Base-by-base conservation (phyloP, 2,888 invertebrate genomes). In the Tipula unca region DNA sequence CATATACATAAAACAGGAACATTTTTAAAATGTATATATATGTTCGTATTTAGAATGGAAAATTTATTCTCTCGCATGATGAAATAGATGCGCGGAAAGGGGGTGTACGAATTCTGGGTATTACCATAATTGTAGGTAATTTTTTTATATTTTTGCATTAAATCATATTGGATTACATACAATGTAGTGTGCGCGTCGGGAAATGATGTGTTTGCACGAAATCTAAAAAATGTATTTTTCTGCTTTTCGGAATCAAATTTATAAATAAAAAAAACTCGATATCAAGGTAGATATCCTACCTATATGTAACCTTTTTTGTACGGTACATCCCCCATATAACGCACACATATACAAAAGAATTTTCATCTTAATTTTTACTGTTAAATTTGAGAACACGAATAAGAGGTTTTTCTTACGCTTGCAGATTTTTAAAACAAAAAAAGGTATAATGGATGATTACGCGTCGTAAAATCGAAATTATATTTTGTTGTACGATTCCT, bases 111-210 rank as follows among this genome's bases (percentile, higher is more conserved):
- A 69, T 10, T 10, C 69, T 10, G 8, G 69, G 69, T 69, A 25
- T 69, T 69, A 69, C 69, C 69, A 69, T 69, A 69, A 69, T 69
- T 69, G 69, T 25, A 69, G 69, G 69, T 69, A 69, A 69, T 69
- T 69, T 69, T 25, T 20, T 69, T 69, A 2, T 5, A 17, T 48
- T 48, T 69, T 25, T 69, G 25, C 69, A 69, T 69, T 69, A 69
- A 69, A 69, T 69, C 25, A 69, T 69, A 25, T 69, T 69, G 69
- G 69, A 69, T 69, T 69, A 69, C 0, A 25, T 69, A 69, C 69
- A 69, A 20, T 25, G 69, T 25, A 25, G 69, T 69, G 69, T 69
- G 25, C 14, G 69, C 25, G 25, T 13, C 25, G 13, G 69, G 20
- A 25, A 25, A 69, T 25, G 69, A 69, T 25, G 69, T 25, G 25